Base-by-base conservation (phyloP, 2,888 invertebrate genomes). In the Chymomyza fuscimana region DNA sequence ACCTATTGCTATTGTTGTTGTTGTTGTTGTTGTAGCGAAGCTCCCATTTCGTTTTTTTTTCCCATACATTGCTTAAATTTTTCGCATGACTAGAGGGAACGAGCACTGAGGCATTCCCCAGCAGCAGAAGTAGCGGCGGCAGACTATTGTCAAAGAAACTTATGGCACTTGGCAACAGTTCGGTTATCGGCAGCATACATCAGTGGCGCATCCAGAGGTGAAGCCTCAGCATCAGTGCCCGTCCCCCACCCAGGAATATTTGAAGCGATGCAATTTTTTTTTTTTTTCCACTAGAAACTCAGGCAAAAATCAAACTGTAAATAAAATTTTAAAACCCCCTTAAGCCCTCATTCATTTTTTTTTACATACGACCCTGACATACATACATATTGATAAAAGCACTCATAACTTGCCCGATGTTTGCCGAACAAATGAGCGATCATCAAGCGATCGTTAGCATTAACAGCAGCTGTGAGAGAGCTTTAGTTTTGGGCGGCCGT, bases 11-110 rank as follows among this genome's bases (percentile, higher is more conserved):
- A 15, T n/a, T n/a, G n/a, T n/a, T n/a, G n/a, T n/a, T n/a, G n/a
- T n/a, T n/a, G n/a, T 58, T 25, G 25, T 25, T 25, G 12, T 46
- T 46, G 40, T 46, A 46, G 40, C 54, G 22, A 54, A 16, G 54
- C 54, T 54, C 54, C 54, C 54, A 22, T 54, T 54, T n/a, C 12
- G 40, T 46, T 46, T 46, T 46, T 46, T 2, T 46, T 46, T 46
- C 40, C 40, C 73, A 79, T 65, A 66, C 69, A 71, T 51, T 66
- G 66, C 70, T 58, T 74, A 62, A 76, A 80, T 65, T 77, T 82
- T 83, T 85, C 69, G 82, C 83, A 74, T 76, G 82, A 78, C 72
- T 76, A 71, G 81, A 70, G 83, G 77, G 82, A 85, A 82, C 69
- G 80, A 82, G 79, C 69, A 74, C 71, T 46, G 85, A 86, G 59